Evolutionary conservation across 1,140 invertebrate species (phyloP).

Genomic region (Pogonus chalceus): DNA sequence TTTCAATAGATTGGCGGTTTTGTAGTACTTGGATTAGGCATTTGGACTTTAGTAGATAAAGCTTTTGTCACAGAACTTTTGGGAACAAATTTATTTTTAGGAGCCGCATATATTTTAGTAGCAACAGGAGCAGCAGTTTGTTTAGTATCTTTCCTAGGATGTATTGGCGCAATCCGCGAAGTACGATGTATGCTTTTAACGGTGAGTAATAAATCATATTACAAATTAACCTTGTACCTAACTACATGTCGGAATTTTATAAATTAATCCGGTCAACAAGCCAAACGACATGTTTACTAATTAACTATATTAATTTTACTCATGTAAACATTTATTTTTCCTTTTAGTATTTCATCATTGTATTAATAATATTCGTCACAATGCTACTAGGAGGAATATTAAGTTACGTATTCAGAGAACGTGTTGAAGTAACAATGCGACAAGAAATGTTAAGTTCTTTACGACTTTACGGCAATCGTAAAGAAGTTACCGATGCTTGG

Average conservation of each 20-base stretch:
- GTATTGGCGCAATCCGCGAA: slow-evolving; percentile 76
- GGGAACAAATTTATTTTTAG: slow-evolving; percentile 72
- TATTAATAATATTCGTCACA: slow-evolving; percentile 76
- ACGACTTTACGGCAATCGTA: slow-evolving; percentile 53
- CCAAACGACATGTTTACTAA: too few relatives aligned
- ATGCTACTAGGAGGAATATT: slow-evolving; percentile 81
- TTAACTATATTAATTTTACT: too few relatives aligned
- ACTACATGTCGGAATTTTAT: too few relatives aligned
- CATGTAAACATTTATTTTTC: slow-evolving; percentile 21
- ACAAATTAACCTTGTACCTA: too few relatives aligned
- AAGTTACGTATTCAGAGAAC: slow-evolving; percentile 76
- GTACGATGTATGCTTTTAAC: slow-evolving; percentile 81
- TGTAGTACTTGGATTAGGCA: slow-evolving; percentile 59
- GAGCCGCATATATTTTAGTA: slow-evolving; percentile 70
- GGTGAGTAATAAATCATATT: slow-evolving; percentile 52
- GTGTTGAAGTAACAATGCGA: slow-evolving; percentile 59
- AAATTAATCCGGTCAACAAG: too few relatives aligned
- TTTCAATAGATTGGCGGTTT: slow-evolving; percentile 62
- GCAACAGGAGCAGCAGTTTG: slow-evolving; percentile 65
- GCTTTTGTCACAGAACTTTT: slow-evolving; percentile 72
- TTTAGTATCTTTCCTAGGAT: slow-evolving; percentile 74
- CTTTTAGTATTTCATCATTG: slow-evolving; percentile 76
- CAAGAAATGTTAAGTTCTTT: slow-evolving; percentile 69
- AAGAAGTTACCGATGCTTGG: slow-evolving; percentile 66
- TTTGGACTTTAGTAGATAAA: slow-evolving; percentile 74